These are phyloP conservation scores for Tethya wilhelma DNA, from an alignment of 37 sponge, comb jelly and placozoan genomes.

Conservation along the genomic window DNA sequence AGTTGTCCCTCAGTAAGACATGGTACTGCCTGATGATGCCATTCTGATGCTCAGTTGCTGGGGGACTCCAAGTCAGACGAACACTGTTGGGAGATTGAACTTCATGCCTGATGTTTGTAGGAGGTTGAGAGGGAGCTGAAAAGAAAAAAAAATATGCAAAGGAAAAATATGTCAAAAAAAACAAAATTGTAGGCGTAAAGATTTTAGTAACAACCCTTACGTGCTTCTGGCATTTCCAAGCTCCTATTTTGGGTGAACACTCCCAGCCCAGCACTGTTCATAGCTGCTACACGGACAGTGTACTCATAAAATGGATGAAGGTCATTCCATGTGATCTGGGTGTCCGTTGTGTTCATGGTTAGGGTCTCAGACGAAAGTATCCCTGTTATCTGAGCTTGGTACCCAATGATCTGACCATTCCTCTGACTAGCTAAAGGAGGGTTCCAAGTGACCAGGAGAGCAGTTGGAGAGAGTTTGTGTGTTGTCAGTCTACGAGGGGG, in stretches of 20 bases:
- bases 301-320: slow-evolving; percentile 19
- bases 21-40: slow-evolving; percentile 25
- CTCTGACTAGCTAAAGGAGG: neutral
- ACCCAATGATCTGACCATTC: slow-evolving; percentile 18
- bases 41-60: slow-evolving; percentile 21
- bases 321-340: neutral
- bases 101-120: neutral
- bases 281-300: slow-evolving; percentile 4
- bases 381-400: neutral
- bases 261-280: neutral
- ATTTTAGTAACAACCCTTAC: neutral
- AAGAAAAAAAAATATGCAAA: neutral
- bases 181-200: neutral
- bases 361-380: neutral
- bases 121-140: slow-evolving; percentile 40
- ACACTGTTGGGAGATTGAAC: neutral
- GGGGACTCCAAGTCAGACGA: slow-evolving; percentile 19
- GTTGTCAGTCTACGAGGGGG: slow-evolving; percentile 7
- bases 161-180: neutral
- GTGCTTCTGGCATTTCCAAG: slow-evolving; percentile 19
- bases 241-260: too few species aligned
- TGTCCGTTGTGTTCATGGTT: neutral
- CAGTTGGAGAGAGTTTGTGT: neutral
- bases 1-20: neutral
- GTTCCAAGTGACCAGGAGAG: slow-evolving; percentile 7